Evolutionary conservation across 2,797 vertebrate genomes (phyloP).

Genomic region (Pseudochromis fuscus): DNA sequence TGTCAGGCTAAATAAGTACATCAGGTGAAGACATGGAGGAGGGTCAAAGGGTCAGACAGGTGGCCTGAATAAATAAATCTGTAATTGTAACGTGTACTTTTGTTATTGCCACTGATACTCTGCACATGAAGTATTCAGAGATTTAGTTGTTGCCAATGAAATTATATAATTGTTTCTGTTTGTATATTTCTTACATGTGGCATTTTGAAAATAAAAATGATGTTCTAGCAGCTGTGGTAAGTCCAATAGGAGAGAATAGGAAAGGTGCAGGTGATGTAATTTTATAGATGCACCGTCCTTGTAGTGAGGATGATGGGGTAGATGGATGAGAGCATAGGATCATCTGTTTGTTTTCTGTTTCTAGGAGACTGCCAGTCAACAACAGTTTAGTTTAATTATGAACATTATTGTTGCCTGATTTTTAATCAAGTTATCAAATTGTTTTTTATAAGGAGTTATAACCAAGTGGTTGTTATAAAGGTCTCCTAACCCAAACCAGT

Average conservation of each 20-base stretch:
- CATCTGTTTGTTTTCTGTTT: neutral
- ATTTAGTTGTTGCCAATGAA: neutral
- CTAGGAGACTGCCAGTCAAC: neutral
- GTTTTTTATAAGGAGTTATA: too few species aligned
- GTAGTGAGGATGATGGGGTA: neutral
- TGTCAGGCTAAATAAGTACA: conserved; percentile 46
- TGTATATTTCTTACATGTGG: conserved; percentile 6
- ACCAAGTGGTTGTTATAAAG: too few species aligned
- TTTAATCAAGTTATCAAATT: neutral
- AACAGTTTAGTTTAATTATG: neutral
- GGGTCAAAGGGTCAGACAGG: conserved; percentile 38
- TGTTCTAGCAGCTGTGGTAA: neutral
- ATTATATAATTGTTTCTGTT: neutral
- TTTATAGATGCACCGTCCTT: too few species aligned
- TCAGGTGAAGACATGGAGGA: conserved; percentile 35
- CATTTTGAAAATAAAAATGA: neutral
- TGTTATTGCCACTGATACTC: neutral
- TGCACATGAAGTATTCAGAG: neutral
- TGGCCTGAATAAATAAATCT: conserved; percentile 10
- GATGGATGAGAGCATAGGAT: neutral
- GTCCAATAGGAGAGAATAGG: neutral
- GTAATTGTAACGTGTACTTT: neutral
- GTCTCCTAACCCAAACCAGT: too few species aligned
- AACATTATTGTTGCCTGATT: neutral
- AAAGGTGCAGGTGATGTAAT: too few species aligned